Percentiles rank a stretch among this genome's conserved stretches.
Conservation (phyloP, 2,797 vertebrate genomes). For the Natrix natrix region DNA sequence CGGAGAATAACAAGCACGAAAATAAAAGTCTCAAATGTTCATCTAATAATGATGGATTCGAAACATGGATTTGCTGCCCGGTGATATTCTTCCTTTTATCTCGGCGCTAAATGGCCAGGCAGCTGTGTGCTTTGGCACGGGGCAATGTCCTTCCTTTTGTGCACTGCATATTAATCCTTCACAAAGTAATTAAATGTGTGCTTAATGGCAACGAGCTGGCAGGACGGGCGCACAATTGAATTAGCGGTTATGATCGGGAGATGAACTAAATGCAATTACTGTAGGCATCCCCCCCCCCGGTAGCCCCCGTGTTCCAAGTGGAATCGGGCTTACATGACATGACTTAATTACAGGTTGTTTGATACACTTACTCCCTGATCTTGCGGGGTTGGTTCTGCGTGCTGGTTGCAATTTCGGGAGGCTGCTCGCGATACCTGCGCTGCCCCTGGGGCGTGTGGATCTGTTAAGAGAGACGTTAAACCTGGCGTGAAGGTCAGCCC, state of each 20-base stretch:
- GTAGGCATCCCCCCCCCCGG: conserved; percentile 67
- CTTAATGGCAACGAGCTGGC: conserved; percentile 95
- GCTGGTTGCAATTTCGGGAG: conserved; percentile 25
- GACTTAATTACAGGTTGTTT: conserved; percentile 95
- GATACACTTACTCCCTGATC: conserved; percentile 81
- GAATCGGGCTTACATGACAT: conserved; percentile 81
- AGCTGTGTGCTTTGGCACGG: conserved; percentile 83
- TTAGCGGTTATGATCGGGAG: conserved; percentile 93
- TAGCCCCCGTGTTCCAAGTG: conserved; percentile 63
- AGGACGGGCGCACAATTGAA: conserved; percentile 93
- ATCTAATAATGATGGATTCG: conserved; percentile 90
- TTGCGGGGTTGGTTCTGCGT: conserved; percentile 62
- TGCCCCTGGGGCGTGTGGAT: accelerated
- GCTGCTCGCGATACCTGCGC: neutral
- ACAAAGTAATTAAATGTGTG: conserved; percentile 96
- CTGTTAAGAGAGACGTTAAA: conserved; percentile 5
- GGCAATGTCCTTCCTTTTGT: conserved; percentile 81
- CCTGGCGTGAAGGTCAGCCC: neutral
- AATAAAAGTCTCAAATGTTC: conserved; percentile 84
- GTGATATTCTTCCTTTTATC: conserved; percentile 79
- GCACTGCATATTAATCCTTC: conserved; percentile 97
- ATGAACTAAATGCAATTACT: conserved; percentile 97
- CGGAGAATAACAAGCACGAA: conserved; percentile 78
- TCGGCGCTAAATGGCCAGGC: conserved; percentile 81
- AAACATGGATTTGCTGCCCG: conserved; percentile 75